A percentile compares a stretch with the other conserved stretches of the same genome.
phyloP scores from a whole-genome alignment of 1,140 invertebrate genomes.

The Eubasilissa regina region DNA sequence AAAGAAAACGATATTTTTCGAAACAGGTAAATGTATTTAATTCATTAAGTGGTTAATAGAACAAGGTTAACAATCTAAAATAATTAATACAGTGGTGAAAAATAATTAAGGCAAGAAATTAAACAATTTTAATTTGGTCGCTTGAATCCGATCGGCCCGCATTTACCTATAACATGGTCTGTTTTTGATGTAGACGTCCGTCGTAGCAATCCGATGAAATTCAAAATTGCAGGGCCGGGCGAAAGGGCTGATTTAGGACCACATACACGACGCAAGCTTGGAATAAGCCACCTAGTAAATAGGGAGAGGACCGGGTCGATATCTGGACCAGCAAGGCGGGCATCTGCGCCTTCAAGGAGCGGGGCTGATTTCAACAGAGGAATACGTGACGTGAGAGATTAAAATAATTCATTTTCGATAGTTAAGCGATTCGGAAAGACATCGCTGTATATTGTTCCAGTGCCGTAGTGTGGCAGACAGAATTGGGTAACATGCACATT shows the following conservation, averaged over 20 bases:
- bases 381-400: not conserved
- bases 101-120: no score
- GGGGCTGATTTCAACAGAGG: not conserved
- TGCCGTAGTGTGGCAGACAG: no score
- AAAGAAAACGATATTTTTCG: no score
- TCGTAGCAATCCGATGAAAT: conserved; percentile 49
- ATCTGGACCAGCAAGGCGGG: not conserved
- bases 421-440: not conserved
- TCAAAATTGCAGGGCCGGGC: conserved; percentile 50
- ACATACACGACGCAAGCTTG: not conserved
- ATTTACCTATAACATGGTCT: conserved; percentile 56
- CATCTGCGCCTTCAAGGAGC: not conserved
- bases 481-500: no score
- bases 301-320: not conserved
- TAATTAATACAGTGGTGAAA: no score
- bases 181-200: conserved; percentile 55
- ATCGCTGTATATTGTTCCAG: no score
- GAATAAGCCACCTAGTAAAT: not conserved
- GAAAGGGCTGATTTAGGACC: conserved; percentile 18
- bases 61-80: no score
- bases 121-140: not conserved
- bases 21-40: no score
- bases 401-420: not conserved
- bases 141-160: conserved; percentile 3
- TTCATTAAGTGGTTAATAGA: no score